Evolutionary conservation across 2,888 invertebrate genomes (phyloP), one percentile per base, ranked within the genome.

Genomic region (Drosophila rellima): DNA sequence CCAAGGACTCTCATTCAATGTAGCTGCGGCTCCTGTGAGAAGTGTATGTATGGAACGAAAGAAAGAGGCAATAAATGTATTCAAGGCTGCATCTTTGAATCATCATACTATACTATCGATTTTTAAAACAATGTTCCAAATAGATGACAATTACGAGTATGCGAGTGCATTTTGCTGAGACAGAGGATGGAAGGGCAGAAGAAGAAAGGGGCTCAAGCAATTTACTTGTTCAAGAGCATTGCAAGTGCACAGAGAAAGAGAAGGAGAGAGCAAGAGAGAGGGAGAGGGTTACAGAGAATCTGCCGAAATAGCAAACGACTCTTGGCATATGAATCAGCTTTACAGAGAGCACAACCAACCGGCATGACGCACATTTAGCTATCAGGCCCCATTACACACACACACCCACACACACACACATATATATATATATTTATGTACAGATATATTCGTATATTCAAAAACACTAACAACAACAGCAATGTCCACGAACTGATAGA

Each of bases 1-100:
- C 74, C 89, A 75, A 80, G 78, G 82, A 75, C 80, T 78, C 70
- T 86, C 84, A 87, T 84, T 79, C 87, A 84, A 84, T 79, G 66
- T 63, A 87, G 65, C 75, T 60, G 63, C 59, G 50, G 64, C 55
- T 88, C 54, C 88, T 83, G 88, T 45, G 65, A 74, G 45, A 48
- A n/a, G n/a, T n/a, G n/a, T n/a, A n/a, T 47, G 42, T 56, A 60
- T 47, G 6, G 8, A 45, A 39, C 44, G 45, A 45, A 18, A 52
- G 40, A 42, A 48, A 23, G 40, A 11, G 29, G 39, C 7, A 44
- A 57, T 17, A 65, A 55, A 44, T 39, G 17, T 47, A 55, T 45
- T 55, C 74, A 75, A 75, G 78, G 68, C 68, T 68, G 62, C 50
- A 74, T 57, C 71, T 61, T 72, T 50, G 61, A 72, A 66, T 40